phyloP scores from a whole-genome alignment of 2,888 invertebrate genomes.

The Drosophila maculinotata region DNA sequence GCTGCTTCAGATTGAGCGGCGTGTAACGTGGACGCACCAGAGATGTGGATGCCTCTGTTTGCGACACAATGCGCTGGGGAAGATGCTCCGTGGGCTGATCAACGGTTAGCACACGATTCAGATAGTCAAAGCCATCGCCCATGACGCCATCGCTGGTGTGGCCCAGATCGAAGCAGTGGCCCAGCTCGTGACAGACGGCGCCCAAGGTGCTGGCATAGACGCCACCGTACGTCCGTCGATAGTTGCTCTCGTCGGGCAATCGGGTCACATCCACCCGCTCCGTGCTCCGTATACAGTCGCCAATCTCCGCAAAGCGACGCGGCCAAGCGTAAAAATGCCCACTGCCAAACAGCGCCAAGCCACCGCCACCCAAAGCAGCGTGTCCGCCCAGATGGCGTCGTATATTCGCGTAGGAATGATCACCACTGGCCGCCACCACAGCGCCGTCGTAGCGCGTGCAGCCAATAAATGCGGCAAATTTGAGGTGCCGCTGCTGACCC shows the following conservation, averaged over 20 bases:
- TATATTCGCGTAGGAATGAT: slow-evolving; percentile 89
- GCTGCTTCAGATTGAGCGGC: slow-evolving; percentile 69
- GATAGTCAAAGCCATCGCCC: slow-evolving; percentile 95
- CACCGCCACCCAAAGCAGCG: slow-evolving; percentile 96
- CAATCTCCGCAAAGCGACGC: slow-evolving; percentile 88
- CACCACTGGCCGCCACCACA: slow-evolving; percentile 86
- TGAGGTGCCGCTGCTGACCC: slow-evolving; percentile 86
- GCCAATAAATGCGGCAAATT: slow-evolving; percentile 95
- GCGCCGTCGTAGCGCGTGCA: slow-evolving; percentile 92
- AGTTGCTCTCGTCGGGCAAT: slow-evolving; percentile 96
- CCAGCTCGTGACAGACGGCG: slow-evolving; percentile 95
- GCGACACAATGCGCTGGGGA: slow-evolving; percentile 78
- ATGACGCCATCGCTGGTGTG: slow-evolving; percentile 96
- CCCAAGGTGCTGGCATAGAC: slow-evolving; percentile 96
- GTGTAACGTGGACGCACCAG: slow-evolving; percentile 75
- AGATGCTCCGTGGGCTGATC: slow-evolving; percentile 85
- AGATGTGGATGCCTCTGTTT: not conserved
- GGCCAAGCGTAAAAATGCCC: slow-evolving; percentile 97
- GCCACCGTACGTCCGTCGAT: slow-evolving; percentile 93
- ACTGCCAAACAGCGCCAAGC: slow-evolving; percentile 95
- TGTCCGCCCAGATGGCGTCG: slow-evolving; percentile 90
- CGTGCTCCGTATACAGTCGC: slow-evolving; percentile 84
- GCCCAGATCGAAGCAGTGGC: slow-evolving; percentile 96
- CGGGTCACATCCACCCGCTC: slow-evolving; percentile 89
- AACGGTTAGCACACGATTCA: slow-evolving; percentile 91